Base-by-base conservation (phyloP, 1,140 invertebrate species). In the Triops longicaudatus region DNA sequence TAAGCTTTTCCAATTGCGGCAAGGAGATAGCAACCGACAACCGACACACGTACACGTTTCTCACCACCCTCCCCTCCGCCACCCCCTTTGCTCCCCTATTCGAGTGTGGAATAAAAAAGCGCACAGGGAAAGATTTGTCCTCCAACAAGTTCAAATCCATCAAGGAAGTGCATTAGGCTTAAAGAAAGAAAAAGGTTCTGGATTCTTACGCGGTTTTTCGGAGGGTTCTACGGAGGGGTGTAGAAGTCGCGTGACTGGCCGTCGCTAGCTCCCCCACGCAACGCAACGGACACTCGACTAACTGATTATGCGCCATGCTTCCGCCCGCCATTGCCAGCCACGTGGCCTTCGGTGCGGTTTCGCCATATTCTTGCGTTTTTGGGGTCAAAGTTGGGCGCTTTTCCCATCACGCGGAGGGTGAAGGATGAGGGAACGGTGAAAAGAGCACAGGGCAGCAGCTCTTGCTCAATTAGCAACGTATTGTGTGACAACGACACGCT, bases 401-500 rank as follows among this genome's bases (percentile, higher is more conserved):
- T 37, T 37, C 31, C 31, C 31, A 37, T 37, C 31, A 37, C 31
- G 31, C 7, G 7, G 31, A 37, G 31, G 31, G 31, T 37, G 31
- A 37, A 37, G 31, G 31, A 37, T 37, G 31, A 7, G 31, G 31
- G 7, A 37, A 37, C 50, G 17, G 17, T n/a, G 50, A 63, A 63
- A 63, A 22, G 22, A 63, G 50, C 50, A n/a, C 17, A 63, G 17
- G 22, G 22, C 22, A 5, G 17, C 50, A 63, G 50, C 50, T 63
- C 50, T 63, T 63, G 50, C 50, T 63, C 50, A 63, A 63, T 63
- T 63, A 63, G 50, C 7, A 63, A 63, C 50, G 50, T 63, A 63
- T 63, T 63, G 50, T 63, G 50, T 63, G 50, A 63, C 50, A 37
- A 63, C 50, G n/a, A 63, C 50, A 63, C 50, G 50, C 50, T n/a